phyloP scores from a whole-genome alignment of 2,888 invertebrate genomes.

The Chrysolina haemoptera region DNA sequence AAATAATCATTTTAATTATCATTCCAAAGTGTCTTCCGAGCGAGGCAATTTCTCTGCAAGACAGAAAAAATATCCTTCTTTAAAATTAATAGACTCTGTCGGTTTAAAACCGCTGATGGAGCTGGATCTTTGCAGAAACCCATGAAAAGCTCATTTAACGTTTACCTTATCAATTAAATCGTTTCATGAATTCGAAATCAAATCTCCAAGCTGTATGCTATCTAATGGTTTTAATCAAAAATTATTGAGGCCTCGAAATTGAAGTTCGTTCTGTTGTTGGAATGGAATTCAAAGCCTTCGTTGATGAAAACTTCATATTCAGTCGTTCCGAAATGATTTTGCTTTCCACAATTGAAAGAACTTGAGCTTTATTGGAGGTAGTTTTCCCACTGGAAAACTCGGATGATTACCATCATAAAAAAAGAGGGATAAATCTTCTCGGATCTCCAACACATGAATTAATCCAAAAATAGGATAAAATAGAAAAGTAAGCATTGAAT shows the following conservation, averaged over 20 bases:
- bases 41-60: neutral
- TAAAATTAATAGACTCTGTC: neutral
- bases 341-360: neutral
- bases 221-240: constrained; percentile 20
- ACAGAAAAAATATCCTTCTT: neutral
- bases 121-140: constrained; percentile 5
- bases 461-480: too few species aligned
- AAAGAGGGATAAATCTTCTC: neutral
- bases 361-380: constrained; percentile 11
- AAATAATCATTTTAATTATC: constrained; percentile 7
- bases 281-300: neutral
- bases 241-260: constrained; percentile 5
- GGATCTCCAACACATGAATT: too few species aligned
- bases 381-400: neutral
- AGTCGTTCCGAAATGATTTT: neutral
- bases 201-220: constrained; percentile 14
- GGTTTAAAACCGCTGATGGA: constrained; percentile 18
- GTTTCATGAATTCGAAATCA: constrained; percentile 10
- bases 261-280: constrained; percentile 9
- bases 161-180: constrained; percentile 23
- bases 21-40: constrained; percentile 8
- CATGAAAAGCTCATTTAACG: constrained; percentile 24
- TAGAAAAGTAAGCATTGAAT: too few species aligned
- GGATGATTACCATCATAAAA: constrained; percentile 2
- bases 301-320: neutral